Evolutionary conservation across 2,888 invertebrate genomes (phyloP).

Genomic region (Himalopsyche kuldschensis): DNA sequence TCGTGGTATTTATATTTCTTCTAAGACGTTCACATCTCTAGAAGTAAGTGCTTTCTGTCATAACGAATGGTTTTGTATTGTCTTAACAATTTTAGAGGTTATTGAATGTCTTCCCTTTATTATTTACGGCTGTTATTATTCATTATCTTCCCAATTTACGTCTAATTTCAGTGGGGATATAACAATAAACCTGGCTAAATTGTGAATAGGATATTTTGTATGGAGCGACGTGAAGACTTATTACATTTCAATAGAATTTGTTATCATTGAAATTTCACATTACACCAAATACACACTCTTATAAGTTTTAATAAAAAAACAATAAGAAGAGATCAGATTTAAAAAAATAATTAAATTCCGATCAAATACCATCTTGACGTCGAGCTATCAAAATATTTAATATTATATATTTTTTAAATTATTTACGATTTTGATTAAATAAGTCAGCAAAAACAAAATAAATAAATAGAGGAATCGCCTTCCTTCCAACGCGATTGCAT

Average conservation of each 20-base stretch:
- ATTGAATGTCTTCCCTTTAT: not conserved
- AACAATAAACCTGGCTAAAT: not conserved
- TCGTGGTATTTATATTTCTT: not conserved
- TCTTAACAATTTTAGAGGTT: not conserved
- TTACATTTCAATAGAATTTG: not conserved
- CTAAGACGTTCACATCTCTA: not conserved
- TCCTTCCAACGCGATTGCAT: too few relatives aligned
- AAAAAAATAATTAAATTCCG: not conserved
- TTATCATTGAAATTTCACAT: not conserved
- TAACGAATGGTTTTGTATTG: not conserved
- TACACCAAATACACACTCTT: not conserved
- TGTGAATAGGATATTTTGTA: not conserved
- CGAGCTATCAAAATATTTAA: too few relatives aligned
- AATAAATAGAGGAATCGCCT: too few relatives aligned
- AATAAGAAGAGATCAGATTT: not conserved
- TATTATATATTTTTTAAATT: too few relatives aligned
- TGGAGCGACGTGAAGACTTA: not conserved
- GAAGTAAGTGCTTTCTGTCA: not conserved
- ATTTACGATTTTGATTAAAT: too few relatives aligned
- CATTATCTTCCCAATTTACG: not conserved
- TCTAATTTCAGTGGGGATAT: not conserved
- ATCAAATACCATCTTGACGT: too few relatives aligned
- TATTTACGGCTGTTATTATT: not conserved
- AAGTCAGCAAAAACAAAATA: too few relatives aligned
- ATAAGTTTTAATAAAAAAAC: not conserved